phyloP scores from a whole-genome alignment of 2,113 vertebrate genomes.

The Caranx melampygus region DNA sequence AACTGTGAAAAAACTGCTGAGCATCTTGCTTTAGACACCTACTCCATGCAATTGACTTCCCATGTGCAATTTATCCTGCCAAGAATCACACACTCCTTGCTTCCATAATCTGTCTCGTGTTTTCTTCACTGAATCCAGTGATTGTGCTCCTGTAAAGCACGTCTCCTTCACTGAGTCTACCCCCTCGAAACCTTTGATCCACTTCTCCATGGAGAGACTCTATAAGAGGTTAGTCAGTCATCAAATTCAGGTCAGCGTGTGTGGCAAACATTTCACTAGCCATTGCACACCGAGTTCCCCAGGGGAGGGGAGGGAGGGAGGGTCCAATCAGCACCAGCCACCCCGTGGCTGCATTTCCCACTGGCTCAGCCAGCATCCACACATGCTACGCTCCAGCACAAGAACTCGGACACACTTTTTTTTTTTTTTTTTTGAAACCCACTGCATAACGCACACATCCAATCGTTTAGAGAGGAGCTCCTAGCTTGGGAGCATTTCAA shows the following conservation, averaged over 20 bases:
- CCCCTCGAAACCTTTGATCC: slow-evolving; percentile 47
- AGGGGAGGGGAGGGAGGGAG: slow-evolving; percentile 23
- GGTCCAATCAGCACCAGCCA: slow-evolving; percentile 46
- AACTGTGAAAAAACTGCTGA: slow-evolving; percentile 5
- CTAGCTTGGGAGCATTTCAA: background rate
- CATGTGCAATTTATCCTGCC: background rate
- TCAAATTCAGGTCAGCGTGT: slow-evolving; percentile 58
- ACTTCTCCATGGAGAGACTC: slow-evolving; percentile 16
- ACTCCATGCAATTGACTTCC: background rate
- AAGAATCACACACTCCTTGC: background rate
- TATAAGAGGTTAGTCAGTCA: slow-evolving; percentile 53
- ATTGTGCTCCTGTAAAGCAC: slow-evolving; percentile 24
- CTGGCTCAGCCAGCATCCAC: slow-evolving; percentile 6
- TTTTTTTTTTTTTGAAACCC: background rate
- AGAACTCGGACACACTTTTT: background rate
- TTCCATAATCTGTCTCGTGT: background rate
- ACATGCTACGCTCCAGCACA: background rate
- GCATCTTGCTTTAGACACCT: background rate
- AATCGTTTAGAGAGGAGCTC: background rate
- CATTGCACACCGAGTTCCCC: slow-evolving; percentile 45
- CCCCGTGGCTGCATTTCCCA: slow-evolving; percentile 10
- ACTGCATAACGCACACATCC: background rate
- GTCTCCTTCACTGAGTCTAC: slow-evolving; percentile 20
- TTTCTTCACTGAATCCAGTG: slow-evolving; percentile 17
- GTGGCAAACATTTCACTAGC: slow-evolving; percentile 55